phyloP scores from a whole-genome alignment of 2,888 invertebrate species.

The Ferrisia virgata region DNA sequence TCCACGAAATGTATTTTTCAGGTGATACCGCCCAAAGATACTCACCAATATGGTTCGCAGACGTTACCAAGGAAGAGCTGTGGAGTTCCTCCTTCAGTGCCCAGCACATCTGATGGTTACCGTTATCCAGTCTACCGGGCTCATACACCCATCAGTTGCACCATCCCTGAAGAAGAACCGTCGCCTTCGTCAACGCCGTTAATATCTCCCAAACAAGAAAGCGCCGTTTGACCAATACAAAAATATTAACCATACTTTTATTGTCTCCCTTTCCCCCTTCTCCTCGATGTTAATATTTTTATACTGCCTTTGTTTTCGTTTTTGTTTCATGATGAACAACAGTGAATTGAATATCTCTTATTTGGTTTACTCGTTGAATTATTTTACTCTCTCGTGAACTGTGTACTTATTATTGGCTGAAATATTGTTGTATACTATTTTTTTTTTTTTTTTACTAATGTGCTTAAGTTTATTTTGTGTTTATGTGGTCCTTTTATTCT shows the following conservation, averaged over 20 bases:
- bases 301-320: background rate
- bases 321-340: background rate
- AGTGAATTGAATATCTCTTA: background rate
- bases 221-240: slow-evolving; percentile 42
- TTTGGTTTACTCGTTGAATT: no score
- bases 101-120: slow-evolving; percentile 39
- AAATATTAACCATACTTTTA: background rate
- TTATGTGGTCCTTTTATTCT: background rate
- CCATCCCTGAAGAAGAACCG: slow-evolving; percentile 39
- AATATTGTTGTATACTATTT: background rate
- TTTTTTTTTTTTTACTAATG: background rate
- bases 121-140: slow-evolving; percentile 20
- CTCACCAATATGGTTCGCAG: background rate
- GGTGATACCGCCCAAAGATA: slow-evolving; percentile 38
- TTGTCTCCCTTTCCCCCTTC: background rate
- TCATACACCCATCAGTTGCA: slow-evolving; percentile 14
- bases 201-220: slow-evolving; percentile 44
- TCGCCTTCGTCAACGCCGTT: slow-evolving; percentile 39
- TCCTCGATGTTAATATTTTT: background rate
- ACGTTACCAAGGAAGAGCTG: slow-evolving; percentile 27
- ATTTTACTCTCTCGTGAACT: background rate
- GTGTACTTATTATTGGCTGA: background rate
- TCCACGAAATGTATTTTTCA: background rate
- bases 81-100: slow-evolving; percentile 12
- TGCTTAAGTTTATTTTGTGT: background rate